A percentile compares a stretch with the other conserved stretches of the same genome.
These are phyloP conservation scores for Strigamia transsilvanica DNA, from an alignment of 2,888 invertebrate genomes.

Conservation along the genomic window DNA sequence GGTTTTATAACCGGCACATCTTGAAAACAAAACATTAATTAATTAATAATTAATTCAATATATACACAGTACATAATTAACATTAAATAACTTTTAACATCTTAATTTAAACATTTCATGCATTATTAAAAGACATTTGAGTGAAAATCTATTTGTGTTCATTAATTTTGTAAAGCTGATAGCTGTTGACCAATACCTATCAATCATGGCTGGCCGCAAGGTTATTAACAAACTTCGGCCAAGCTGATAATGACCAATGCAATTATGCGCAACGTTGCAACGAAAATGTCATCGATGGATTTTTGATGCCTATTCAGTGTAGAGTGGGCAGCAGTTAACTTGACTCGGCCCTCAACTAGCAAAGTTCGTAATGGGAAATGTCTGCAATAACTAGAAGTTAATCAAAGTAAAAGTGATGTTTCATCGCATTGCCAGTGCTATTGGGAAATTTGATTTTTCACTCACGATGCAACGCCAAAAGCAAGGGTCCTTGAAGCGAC, in stretches of 20 bases:
- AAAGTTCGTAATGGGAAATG: background rate
- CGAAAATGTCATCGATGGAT: conserved; percentile 22
- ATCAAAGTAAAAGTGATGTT: conserved; percentile 10
- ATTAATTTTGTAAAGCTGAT: conserved; percentile 31
- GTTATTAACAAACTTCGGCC: conserved; percentile 36
- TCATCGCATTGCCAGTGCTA: background rate
- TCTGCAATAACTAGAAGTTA: background rate
- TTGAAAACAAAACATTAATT: background rate
- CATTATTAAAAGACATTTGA: no score
- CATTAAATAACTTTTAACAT: background rate
- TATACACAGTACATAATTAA: no score
- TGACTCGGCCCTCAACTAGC: background rate
- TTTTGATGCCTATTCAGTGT: conserved; percentile 32
- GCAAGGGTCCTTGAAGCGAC: conserved; percentile 36
- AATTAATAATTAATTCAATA: background rate
- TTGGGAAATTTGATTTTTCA: conserved; percentile 37
- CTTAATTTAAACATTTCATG: background rate
- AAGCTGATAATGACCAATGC: conserved; percentile 28
- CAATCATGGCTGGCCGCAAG: conserved; percentile 25
- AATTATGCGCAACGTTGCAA: conserved; percentile 29
- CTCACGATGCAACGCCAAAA: conserved; percentile 30
- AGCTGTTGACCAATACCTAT: background rate
- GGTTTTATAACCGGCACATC: no score
- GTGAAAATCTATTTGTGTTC: background rate
- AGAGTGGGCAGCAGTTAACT: background rate